Percentiles rank a stretch among this genome's conserved stretches.
These are phyloP conservation scores for Pollenia labialis DNA, from an alignment of 2,888 invertebrate species.

Conservation along the genomic window DNA sequence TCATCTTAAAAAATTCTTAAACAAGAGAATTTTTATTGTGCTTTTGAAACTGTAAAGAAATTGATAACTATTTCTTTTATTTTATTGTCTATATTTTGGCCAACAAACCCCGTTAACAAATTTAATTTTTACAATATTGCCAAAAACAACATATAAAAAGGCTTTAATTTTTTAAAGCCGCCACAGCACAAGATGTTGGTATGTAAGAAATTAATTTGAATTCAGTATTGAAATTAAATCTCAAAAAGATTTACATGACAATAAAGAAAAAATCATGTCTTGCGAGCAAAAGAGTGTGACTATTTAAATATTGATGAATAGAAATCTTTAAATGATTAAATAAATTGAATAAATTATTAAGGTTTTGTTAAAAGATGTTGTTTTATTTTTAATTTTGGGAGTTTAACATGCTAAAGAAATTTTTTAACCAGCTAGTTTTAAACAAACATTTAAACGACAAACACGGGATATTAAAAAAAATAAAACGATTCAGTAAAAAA, in stretches of 20 bases:
- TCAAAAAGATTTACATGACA: constrained; percentile 51
- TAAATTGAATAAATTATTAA: constrained; percentile 51
- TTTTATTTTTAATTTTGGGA: not conserved
- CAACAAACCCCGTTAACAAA: not conserved
- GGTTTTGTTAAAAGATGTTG: constrained; percentile 14
- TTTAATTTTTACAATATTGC: not conserved
- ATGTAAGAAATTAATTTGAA: not conserved
- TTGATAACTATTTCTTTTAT: not conserved
- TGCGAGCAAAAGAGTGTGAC: not conserved
- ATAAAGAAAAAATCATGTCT: constrained; percentile 7
- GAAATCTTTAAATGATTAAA: not conserved
- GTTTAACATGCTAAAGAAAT: constrained; percentile 29
- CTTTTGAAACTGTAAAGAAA: too few relatives aligned
- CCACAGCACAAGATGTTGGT: too few relatives aligned
- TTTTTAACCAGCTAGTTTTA: constrained; percentile 53
- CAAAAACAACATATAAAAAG: not conserved
- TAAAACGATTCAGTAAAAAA: not conserved
- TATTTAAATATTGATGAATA: constrained; percentile 41
- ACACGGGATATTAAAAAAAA: constrained; percentile 2
- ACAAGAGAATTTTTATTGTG: not conserved
- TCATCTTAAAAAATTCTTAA: not conserved
- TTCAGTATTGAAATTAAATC: not conserved
- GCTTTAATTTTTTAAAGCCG: too few relatives aligned
- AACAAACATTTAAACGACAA: constrained; percentile 34
- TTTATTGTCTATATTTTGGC: too few relatives aligned